Evolutionary conservation across 1,140 invertebrate genomes (phyloP).

Genomic region (Heliconius melpomene): DNA sequence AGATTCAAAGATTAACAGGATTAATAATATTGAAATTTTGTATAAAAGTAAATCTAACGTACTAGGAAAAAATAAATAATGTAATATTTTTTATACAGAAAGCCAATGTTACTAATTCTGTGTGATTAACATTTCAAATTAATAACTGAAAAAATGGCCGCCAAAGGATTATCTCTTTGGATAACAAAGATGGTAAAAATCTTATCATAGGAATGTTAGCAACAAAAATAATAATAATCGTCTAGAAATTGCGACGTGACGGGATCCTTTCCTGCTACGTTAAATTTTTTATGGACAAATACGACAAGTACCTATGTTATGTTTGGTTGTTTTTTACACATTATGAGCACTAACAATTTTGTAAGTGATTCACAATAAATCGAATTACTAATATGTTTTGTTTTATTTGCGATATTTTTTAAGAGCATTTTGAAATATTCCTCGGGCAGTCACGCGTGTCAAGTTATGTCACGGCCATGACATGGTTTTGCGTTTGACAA

Average conservation of each 20-base stretch:
- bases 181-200: not conserved
- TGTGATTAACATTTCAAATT: too few species aligned
- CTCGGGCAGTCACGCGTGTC: conserved; percentile 49
- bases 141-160: too few species aligned
- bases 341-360: not conserved
- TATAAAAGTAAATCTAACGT: too few species aligned
- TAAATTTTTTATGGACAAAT: not conserved
- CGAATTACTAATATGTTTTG: not conserved
- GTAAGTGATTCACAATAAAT: conserved; percentile 14
- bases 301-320: not conserved
- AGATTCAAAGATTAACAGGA: too few species aligned
- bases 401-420: not conserved
- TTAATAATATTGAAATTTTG: too few species aligned
- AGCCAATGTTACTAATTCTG: too few species aligned
- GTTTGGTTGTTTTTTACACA: not conserved
- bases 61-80: too few species aligned
- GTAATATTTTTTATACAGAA: too few species aligned
- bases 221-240: not conserved
- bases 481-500: conserved; percentile 46
- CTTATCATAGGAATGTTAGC: not conserved
- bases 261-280: not conserved
- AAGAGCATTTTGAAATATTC: not conserved
- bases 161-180: not conserved
- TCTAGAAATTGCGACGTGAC: not conserved
- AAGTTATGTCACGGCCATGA: conserved; percentile 61